phyloP scores from a whole-genome alignment of 2,113 vertebrate species.

The Oceanites oceanicus region DNA sequence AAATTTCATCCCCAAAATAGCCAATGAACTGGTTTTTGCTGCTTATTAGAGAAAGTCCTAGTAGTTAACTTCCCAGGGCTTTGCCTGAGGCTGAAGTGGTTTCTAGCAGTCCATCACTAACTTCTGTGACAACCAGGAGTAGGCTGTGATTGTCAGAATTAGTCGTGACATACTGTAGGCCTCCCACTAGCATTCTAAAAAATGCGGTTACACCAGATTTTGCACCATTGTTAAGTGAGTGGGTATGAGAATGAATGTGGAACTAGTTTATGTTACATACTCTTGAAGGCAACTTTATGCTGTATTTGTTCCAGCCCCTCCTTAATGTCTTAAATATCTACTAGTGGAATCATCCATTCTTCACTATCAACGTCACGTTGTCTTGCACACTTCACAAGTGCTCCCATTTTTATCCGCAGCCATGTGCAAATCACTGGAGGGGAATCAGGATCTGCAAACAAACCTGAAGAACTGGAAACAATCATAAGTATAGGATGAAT shows the following conservation, averaged over 20 bases:
- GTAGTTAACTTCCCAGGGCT: slow-evolving; percentile 60
- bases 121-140: slow-evolving; percentile 45
- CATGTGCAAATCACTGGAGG: not conserved
- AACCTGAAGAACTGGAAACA: not conserved
- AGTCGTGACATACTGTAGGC: slow-evolving; percentile 22
- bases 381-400: not conserved
- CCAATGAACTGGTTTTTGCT: slow-evolving; percentile 9
- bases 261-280: not conserved
- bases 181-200: slow-evolving; percentile 52
- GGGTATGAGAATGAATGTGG: not conserved
- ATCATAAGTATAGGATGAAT: not conserved
- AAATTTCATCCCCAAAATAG: slow-evolving; percentile 55
- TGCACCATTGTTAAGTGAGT: not conserved
- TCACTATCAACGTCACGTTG: not conserved
- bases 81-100: slow-evolving; percentile 51
- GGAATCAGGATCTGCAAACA: not conserved
- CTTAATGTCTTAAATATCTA: not conserved
- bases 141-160: slow-evolving; percentile 51
- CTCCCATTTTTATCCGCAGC: not conserved
- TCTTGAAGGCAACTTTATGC: not conserved
- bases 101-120: slow-evolving; percentile 63
- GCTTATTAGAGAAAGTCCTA: slow-evolving; percentile 50
- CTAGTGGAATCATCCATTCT: not conserved
- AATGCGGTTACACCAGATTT: not conserved
- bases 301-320: not conserved